Evolutionary conservation across 1,140 invertebrate species (phyloP).

Genomic region (Calephelis virginiensis): DNA sequence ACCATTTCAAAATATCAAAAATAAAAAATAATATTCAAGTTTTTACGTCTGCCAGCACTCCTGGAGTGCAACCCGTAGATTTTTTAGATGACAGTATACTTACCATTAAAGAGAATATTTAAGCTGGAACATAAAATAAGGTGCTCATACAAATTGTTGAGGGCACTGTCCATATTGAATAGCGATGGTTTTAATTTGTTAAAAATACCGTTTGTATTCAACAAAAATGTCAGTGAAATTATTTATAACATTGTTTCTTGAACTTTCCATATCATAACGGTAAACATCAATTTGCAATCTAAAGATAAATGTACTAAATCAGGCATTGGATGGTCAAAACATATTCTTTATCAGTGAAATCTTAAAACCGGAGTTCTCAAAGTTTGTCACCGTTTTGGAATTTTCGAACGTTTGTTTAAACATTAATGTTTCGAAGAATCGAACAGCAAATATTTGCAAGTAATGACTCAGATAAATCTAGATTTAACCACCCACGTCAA

Average conservation of each 20-base stretch:
- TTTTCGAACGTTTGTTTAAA: not conserved
- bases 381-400: not conserved
- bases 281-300: not conserved
- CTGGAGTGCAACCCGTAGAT: too few species aligned
- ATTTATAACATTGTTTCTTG: not conserved
- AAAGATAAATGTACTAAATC: constrained; percentile 7
- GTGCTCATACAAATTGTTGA: too few species aligned
- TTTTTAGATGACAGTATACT: too few species aligned
- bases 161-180: too few species aligned
- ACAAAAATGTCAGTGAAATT: too few species aligned
- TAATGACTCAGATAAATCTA: constrained; percentile 49
- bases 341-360: not conserved
- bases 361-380: not conserved
- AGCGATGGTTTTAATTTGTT: too few species aligned
- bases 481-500: constrained; percentile 53
- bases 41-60: too few species aligned
- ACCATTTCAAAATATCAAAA: too few species aligned
- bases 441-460: constrained; percentile 7
- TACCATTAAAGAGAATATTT: too few species aligned
- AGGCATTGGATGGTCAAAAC: not conserved
- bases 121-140: too few species aligned
- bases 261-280: not conserved
- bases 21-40: too few species aligned
- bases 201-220: too few species aligned
- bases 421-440: constrained; percentile 1